Evolutionary conservation across 2,113 vertebrate species (phyloP).

Genomic region (Agelaius tricolor): DNA sequence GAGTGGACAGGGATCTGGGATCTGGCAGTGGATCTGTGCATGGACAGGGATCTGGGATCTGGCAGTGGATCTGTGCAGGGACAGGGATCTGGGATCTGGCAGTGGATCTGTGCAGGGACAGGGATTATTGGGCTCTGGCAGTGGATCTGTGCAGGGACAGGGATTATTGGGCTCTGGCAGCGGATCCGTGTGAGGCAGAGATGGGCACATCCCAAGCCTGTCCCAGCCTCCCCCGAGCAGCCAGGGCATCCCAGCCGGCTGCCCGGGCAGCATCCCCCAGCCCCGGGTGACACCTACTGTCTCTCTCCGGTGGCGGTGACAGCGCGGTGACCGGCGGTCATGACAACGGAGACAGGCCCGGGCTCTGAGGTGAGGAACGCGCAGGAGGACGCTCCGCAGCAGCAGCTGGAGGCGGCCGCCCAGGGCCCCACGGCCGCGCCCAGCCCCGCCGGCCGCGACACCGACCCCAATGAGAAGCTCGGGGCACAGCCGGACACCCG

Average conservation of each 20-base stretch:
- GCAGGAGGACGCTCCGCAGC: slow-evolving; percentile 75
- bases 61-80: rapidly evolving
- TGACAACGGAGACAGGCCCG: slow-evolving; percentile 82
- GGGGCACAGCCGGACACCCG: slow-evolving; percentile 72
- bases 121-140: neutral
- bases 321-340: slow-evolving; percentile 73
- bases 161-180: neutral
- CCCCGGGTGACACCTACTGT: neutral
- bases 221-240: neutral
- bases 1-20: rapidly evolving
- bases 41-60: rapidly evolving
- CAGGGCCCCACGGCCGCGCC: slow-evolving; percentile 46
- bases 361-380: slow-evolving; percentile 79
- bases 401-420: slow-evolving; percentile 70
- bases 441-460: slow-evolving; percentile 47
- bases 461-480: slow-evolving; percentile 70
- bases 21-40: rapidly evolving
- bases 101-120: neutral
- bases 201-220: neutral
- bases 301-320: neutral
- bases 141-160: rapidly evolving
- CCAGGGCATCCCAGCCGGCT: neutral
- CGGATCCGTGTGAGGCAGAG: rapidly evolving
- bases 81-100: neutral
- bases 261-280: neutral